Evolutionary conservation across 2,113 vertebrate genomes (phyloP).

Genomic region (Gnathonemus longibarbis): DNA sequence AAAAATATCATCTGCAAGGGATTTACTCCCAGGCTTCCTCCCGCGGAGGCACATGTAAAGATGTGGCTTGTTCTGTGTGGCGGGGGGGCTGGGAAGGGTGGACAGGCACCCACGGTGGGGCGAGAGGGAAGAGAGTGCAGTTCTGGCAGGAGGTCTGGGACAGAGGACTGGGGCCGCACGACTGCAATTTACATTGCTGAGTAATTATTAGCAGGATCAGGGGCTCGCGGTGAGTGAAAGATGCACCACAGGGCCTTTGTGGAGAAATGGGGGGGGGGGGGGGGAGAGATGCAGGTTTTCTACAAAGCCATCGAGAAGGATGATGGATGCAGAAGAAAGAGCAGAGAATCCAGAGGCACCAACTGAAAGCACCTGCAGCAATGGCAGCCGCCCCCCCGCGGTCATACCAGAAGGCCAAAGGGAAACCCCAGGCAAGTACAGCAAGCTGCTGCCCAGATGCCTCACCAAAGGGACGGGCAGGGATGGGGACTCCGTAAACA

Average conservation of each 20-base stretch:
- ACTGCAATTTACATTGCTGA: constrained; percentile 58
- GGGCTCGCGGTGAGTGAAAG: constrained; percentile 45
- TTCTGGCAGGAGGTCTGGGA: constrained; percentile 20
- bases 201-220: constrained; percentile 56
- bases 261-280: constrained; percentile 27
- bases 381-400: not conserved
- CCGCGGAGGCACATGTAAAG: constrained; percentile 32
- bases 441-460: not conserved
- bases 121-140: not conserved
- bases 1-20: constrained; percentile 37
- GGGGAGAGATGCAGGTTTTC: not conserved
- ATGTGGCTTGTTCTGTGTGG: constrained; percentile 29
- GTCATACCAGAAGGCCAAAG: not conserved
- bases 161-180: constrained; percentile 7
- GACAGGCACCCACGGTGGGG: constrained; percentile 5
- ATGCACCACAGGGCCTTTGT: constrained; percentile 35
- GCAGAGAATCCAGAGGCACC: not conserved
- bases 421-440: not conserved
- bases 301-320: not conserved
- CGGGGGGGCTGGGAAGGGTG: constrained; percentile 15
- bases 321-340: not conserved
- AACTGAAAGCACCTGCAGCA: not conserved
- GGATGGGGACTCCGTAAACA: not conserved
- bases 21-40: constrained; percentile 36
- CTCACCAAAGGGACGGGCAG: not conserved